These are phyloP conservation scores for Luperina nickerlii DNA, from an alignment of 2,888 invertebrate genomes.

Conservation along the genomic window DNA sequence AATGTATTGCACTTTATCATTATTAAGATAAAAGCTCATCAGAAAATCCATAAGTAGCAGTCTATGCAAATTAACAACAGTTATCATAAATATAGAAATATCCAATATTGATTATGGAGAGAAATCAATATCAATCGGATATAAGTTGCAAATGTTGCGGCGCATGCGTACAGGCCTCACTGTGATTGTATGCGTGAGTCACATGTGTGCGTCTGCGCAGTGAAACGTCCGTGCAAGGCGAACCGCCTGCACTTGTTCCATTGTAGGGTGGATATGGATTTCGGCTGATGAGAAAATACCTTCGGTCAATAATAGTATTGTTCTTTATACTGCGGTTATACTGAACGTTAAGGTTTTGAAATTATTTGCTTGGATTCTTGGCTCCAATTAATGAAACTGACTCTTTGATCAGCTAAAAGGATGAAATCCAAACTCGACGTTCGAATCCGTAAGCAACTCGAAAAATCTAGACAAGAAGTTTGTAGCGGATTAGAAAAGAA, in stretches of 20 bases:
- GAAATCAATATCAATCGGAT: slow-evolving; percentile 65
- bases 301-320: background rate
- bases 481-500: background rate
- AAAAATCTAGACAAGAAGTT: background rate
- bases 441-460: background rate
- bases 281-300: background rate
- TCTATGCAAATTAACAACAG: slow-evolving; percentile 42
- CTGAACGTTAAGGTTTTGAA: background rate
- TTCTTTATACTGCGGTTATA: background rate
- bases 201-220: slow-evolving; percentile 70
- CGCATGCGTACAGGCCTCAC: slow-evolving; percentile 29
- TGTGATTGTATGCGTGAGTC: slow-evolving; percentile 20
- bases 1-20: background rate
- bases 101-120: slow-evolving; percentile 59
- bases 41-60: slow-evolving; percentile 8
- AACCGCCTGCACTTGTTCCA: slow-evolving; percentile 81
- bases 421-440: background rate
- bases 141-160: slow-evolving; percentile 58
- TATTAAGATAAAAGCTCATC: background rate
- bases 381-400: background rate
- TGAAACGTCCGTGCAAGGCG: slow-evolving; percentile 84
- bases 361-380: background rate
- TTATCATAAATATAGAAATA: slow-evolving; percentile 55
- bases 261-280: slow-evolving; percentile 70
- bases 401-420: background rate